These are phyloP conservation scores for Neodon shergylaensis DNA, from an alignment of 2,113 vertebrate genomes.

Conservation along the genomic window DNA sequence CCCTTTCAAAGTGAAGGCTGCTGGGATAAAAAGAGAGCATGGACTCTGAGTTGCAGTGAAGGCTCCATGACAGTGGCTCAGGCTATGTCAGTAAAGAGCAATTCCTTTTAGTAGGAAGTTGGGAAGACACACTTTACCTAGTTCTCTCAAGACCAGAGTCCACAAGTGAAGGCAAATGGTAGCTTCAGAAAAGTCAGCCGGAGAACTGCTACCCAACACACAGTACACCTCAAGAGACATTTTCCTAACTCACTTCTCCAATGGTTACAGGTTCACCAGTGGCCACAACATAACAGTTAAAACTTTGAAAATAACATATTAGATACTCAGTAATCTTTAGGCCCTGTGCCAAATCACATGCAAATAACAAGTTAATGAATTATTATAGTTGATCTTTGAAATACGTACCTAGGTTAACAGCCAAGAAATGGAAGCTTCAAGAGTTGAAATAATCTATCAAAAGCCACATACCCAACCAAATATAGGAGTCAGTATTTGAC, in stretches of 20 bases:
- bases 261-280: neutral
- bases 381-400: neutral
- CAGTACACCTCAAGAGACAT: neutral
- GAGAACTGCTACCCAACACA: neutral
- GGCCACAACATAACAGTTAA: neutral
- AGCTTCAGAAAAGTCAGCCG: neutral
- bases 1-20: neutral
- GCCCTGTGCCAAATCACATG: neutral
- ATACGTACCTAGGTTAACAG: neutral
- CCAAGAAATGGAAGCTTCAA: neutral
- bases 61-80: neutral
- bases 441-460: slow-evolving; percentile 33
- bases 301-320: neutral
- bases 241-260: neutral
- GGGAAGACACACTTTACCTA: neutral
- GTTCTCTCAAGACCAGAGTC: neutral
- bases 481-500: neutral
- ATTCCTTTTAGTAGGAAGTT: slow-evolving; percentile 7
- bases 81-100: neutral
- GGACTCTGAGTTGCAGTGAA: neutral
- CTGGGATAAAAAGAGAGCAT: neutral
- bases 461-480: slow-evolving; percentile 32
- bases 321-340: neutral
- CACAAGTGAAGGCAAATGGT: neutral
- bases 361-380: slow-evolving; percentile 31